These are phyloP conservation scores for Phengaris arion DNA, from an alignment of 2,888 invertebrate species.

Conservation along the genomic window DNA sequence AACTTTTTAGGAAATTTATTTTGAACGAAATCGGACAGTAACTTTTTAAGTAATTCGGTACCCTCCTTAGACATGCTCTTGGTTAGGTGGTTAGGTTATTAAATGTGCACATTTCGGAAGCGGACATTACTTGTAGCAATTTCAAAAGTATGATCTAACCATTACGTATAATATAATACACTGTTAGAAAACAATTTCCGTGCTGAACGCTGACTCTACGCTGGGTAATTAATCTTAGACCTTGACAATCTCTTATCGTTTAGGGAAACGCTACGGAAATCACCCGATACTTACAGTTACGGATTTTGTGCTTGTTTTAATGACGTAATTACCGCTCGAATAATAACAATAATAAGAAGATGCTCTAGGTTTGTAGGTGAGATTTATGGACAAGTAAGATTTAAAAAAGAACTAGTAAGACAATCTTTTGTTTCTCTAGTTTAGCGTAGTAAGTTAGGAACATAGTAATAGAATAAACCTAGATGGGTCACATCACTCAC, in stretches of 20 bases:
- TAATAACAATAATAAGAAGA: neutral
- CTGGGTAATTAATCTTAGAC: constrained; percentile 46
- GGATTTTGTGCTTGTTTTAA: constrained; percentile 30
- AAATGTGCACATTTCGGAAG: constrained; percentile 30
- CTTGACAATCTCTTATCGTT: constrained; percentile 51
- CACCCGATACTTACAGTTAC: constrained; percentile 41
- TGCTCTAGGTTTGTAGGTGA: too few species aligned
- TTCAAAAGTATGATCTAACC: constrained; percentile 17
- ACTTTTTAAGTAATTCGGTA: too few species aligned
- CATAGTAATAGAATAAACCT: too few species aligned
- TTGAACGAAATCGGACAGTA: too few species aligned
- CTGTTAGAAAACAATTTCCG: constrained; percentile 46
- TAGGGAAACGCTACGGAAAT: constrained; percentile 49
- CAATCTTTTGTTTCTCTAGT: too few species aligned
- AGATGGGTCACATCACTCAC: too few species aligned
- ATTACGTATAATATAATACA: constrained; percentile 37
- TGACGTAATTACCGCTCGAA: neutral
- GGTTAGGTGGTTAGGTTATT: neutral
- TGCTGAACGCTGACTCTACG: constrained; percentile 42
- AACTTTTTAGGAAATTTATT: too few species aligned
- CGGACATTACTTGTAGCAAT: neutral
- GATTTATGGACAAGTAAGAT: too few species aligned
- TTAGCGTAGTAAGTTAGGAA: too few species aligned
- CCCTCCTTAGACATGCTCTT: too few species aligned
- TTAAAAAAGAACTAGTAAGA: too few species aligned